Evolutionary conservation across 2,113 vertebrate species (phyloP), one percentile per base, ranked within the genome.

Genomic region (Edolisoma coerulescens): DNA sequence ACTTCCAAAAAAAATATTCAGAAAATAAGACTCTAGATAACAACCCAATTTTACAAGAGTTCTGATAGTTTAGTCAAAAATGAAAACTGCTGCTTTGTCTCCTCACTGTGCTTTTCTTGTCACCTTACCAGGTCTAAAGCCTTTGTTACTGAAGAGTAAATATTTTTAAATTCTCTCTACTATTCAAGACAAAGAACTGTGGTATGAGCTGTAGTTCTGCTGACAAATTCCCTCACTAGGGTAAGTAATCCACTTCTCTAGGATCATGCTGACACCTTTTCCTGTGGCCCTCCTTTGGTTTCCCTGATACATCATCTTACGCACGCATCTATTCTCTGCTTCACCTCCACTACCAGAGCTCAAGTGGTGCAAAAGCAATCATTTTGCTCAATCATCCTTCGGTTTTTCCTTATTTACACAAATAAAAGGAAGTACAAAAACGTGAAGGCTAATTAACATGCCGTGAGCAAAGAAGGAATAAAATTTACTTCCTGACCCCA

Each of bases 1-100:
- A 41, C 44, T 88, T 96, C 85, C 85, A 94, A 94, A 92, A 95
- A 92, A 44, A 95, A 89, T 60, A 95, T 54, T 49, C 47, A 78
- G 64, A 85, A 77, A 90, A 63, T 73, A 70, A 68, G 60, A 56
- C 52, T 77, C 39, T 59, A 53, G 67, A 80, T 87, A 96, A 63
- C 24, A 82, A 73, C 37, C 22, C 57, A 18, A 30, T 80, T 90
- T 89, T 83, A 20, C 22, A 45, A 37, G 5, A 84, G 17, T 61
- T 63, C 5, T 6, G 20, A 57, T 42, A 70, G 45, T 44, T 89
- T 19, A 84, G 37, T 78, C 44, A 89, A 92, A 95, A 95, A 71
- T 50, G 18, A 87, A 80, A 85, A 77, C 13, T n/a, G 4, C 50
- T 89, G 49, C 69, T 45, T 74, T 65, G n/a, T 65, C 63, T 87